These are phyloP conservation scores for Polypedilum vanderplanki DNA, from an alignment of 1,140 invertebrate species.

Conservation along the genomic window DNA sequence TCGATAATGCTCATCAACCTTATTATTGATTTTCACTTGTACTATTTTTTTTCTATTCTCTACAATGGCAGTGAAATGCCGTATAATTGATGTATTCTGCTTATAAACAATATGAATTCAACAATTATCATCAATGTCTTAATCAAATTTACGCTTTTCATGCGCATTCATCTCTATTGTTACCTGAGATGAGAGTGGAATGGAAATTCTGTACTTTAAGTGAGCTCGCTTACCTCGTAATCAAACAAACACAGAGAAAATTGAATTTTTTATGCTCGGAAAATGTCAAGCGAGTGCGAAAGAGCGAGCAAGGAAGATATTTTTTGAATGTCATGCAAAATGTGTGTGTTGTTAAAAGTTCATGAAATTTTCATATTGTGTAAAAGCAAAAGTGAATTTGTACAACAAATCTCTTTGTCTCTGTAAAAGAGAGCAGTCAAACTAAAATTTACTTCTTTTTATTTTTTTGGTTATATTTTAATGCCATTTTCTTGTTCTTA, in stretches of 20 bases:
- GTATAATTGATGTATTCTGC: background rate
- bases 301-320: background rate
- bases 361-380: background rate
- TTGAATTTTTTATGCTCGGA: background rate
- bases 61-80: background rate
- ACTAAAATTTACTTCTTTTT: background rate
- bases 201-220: background rate
- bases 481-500: background rate
- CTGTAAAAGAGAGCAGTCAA: background rate
- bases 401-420: background rate
- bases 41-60: background rate
- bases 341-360: background rate
- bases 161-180: background rate
- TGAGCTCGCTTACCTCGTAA: background rate
- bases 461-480: background rate
- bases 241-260: background rate
- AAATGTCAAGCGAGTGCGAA: background rate
- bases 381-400: background rate
- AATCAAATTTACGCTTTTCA: background rate
- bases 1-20: slow-evolving; percentile 9
- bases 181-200: background rate
- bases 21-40: slow-evolving; percentile 20
- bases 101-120: background rate
- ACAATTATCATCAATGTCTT: background rate
- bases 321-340: background rate